Conservation (phyloP, 64 coral and sea anemone species). For the Catalaphyllia jardinei region DNA sequence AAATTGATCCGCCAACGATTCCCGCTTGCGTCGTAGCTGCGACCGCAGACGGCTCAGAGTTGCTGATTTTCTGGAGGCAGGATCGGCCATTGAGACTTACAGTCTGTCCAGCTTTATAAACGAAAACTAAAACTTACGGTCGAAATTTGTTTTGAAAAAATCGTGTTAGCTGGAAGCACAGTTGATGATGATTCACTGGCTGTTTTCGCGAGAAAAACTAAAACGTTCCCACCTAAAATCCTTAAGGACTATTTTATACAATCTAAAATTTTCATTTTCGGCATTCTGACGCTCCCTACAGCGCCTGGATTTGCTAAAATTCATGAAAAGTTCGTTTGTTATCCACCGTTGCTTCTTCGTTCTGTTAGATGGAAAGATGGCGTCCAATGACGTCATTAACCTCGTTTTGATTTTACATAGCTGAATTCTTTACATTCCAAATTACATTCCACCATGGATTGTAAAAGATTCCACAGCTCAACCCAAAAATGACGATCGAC, state of each 20-base stretch:
- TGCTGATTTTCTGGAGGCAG: conserved; percentile 73
- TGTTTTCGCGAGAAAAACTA: not conserved
- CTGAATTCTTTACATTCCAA: not conserved
- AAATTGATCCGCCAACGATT: conserved; percentile 96
- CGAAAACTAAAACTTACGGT: conserved; percentile 15
- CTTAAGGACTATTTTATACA: conserved; percentile 20
- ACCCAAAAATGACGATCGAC: not conserved
- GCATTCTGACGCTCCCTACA: conserved; percentile 36
- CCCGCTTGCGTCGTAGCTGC: conserved; percentile 70
- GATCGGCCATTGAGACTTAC: conserved; percentile 51
- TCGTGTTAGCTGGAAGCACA: not conserved
- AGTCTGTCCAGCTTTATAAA: conserved; percentile 40
- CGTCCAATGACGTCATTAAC: conserved; percentile 37
- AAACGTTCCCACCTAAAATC: not conserved
- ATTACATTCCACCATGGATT: too few relatives aligned
- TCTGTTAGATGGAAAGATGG: conserved; percentile 1
- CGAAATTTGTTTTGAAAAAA: conserved; percentile 17
- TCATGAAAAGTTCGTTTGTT: conserved; percentile 39
- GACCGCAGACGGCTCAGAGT: conserved; percentile 68
- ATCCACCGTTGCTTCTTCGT: not conserved
- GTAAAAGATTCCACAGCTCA: not conserved
- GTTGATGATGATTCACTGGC: not conserved
- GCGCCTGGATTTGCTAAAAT: conserved; percentile 21
- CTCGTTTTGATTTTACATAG: not conserved
- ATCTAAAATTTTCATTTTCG: conserved; percentile 53